Evolutionary conservation across 1,140 invertebrate species (phyloP), one percentile per base, ranked within the genome.

Genomic region (Cherax quadricarinatus): DNA sequence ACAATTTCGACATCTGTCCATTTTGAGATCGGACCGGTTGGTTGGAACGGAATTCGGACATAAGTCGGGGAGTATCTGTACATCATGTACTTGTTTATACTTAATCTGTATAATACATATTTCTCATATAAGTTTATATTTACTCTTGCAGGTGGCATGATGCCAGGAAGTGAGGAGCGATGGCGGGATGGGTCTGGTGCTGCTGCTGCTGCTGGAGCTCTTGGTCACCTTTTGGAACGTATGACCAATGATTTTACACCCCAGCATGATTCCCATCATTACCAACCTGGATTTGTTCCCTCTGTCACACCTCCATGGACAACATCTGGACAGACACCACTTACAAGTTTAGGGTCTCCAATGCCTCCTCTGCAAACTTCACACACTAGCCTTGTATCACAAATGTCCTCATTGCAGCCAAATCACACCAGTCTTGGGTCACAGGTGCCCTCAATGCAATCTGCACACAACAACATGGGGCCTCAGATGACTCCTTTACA

Each of bases 251-350:
- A 91, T 53, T 86, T 91, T 48, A 91, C 89, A 60, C 89, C 89
- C 49, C 89, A 91, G 60, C 89, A 91, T 80, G 89, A 91, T 80
- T 91, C 89, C 73, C 89, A 91, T 51, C 89, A 86, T 49, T 91
- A 85, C 82, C 89, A 91, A 30, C 83, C 89, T 79, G 89, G 89
- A 60, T 91, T 91, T 86, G 83, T 91, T 48, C 89, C 89, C n/a
- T 91, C 89, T 48, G 89, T 75, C 18, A 78, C 89, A 57, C 89
- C 89, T n/a, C 89, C 89, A n/a, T 91, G 89, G 89, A 85, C 82
- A 30, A 91, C 83, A 49, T 70, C 89, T 79, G 75, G 89, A 4
- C 89, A 86, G 48, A 51, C 83, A n/a, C 16, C 84, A 70, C 90
- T 86, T 30, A 53, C 90, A 41, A 91, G 78, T 79, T 84, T 91